Evolutionary conservation across 1,140 invertebrate species (phyloP), one percentile per base, ranked within the genome.

Genomic region (Diorhabda elongata): DNA sequence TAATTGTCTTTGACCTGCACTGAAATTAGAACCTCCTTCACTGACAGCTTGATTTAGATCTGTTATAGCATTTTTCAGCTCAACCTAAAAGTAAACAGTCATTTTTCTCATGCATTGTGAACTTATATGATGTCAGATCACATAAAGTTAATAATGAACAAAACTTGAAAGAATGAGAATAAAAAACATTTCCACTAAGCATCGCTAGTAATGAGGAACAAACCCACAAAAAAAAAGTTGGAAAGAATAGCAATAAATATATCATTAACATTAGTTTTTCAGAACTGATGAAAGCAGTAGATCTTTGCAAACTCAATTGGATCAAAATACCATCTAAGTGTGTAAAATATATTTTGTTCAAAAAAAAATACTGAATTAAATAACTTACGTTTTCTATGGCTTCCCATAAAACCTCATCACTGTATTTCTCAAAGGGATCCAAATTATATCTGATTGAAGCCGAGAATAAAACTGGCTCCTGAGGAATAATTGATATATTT

Each of bases 401-500:
- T 70, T 83, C 81, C 91, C 92, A 94, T 68, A 63, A 80, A 41
- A 83, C 77, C 2, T 84, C 76, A 75, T 94, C 92, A 0, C 82
- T 78, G 74, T 88, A 88, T 67, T 87, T 85, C 43, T 87, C 84
- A 76, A 94, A 94, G 2, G 94, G 94, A 83, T 96, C 94, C 56
- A 96, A 82, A 81, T 96, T 96, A 72, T 91, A 91, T n/a, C 94
- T 83, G 6, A 66, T 59, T 9, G 59, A 69, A 7, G 88, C 90
- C 4, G 89, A 91, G 79, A 96, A 96, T 0, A 96, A 81, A 2
- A 94, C 87, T 2, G 92, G 92, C 69, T 89, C 90, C 82, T 96
- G 93, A 4, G 94, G 94, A 72, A 95, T 93, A 52, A 94, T 92
- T 2, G 91, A 90, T n/a, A 96, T 88, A 65, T 87, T 86, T 2